These are phyloP conservation scores for Whitmania pigra DNA, from an alignment of 1,140 invertebrate species.

Conservation along the genomic window DNA sequence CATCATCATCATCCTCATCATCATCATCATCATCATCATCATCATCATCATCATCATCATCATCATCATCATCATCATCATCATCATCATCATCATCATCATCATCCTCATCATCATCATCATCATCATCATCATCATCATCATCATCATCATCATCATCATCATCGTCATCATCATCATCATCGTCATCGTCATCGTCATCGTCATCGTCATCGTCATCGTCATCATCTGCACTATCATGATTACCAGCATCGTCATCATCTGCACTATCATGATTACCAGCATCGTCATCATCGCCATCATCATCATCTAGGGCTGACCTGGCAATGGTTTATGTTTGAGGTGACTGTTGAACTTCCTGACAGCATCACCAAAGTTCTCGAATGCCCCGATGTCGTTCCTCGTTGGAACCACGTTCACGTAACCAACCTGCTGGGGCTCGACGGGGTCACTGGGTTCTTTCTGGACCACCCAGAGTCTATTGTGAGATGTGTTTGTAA, in stretches of 20 bases:
- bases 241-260: background rate
- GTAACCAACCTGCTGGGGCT: constrained; percentile 23
- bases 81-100: constrained; percentile 22
- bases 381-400: constrained; percentile 21
- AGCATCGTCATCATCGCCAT: background rate
- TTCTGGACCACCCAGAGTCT: constrained; percentile 25
- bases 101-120: too few species aligned
- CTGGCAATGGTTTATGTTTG: constrained; percentile 18
- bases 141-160: background rate
- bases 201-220: constrained; percentile 6
- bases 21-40: background rate
- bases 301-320: background rate
- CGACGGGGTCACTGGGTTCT: constrained; percentile 12
- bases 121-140: background rate
- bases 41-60: background rate
- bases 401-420: constrained; percentile 16
- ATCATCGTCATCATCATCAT: background rate
- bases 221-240: constrained; percentile 4
- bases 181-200: constrained; percentile 8
- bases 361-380: constrained; percentile 24
- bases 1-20: constrained; percentile 10
- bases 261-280: background rate
- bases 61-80: constrained; percentile 22
- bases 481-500: too few species aligned
- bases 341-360: constrained; percentile 23